Evolutionary conservation across 1,140 invertebrate genomes (phyloP), one percentile per base, ranked within the genome.

Genomic region (Penaeus japonicus): DNA sequence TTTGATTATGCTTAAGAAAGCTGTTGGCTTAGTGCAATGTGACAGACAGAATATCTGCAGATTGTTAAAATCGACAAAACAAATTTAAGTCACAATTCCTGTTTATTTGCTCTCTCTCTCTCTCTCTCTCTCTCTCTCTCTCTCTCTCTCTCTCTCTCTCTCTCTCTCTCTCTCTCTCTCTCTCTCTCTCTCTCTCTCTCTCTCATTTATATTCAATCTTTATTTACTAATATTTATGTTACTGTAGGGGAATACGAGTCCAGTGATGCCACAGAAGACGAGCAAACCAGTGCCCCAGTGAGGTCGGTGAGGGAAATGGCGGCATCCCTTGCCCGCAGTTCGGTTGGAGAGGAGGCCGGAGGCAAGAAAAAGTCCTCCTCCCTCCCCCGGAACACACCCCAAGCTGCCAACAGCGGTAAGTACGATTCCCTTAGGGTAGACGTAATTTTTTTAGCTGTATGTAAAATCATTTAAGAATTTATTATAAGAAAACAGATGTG

Each of bases 301-400:
- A 81, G 78, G 55, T 87, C 85, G n/a, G 85, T 87, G 32, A 81
- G 55, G 59, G 85, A 87, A 35, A 81, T 87, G 85, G 85, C 85
- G 4, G 85, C 85, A 35, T 81, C 78, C 22, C 85, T 87, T 15
- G 79, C 77, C 17, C 55, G 79, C 17, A 79, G 24, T 18, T 81
- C 77, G 17, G 85, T 62, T 24, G 59, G 27, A 30, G 85, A 75
- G 30, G 73, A 54, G 35, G 30, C 55, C n/a, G 39, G 22, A 62
- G 85, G 47, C n/a, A 54, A 79, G 77, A 79, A 35, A 79, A 70
- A 70, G 30, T 70, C 62, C 30, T 70, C 62, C 2, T 70, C 62
- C 2, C 62, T 70, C 15, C 62, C 62, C 5, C 62, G 62, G n/a
- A 70, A 70, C 62, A 70, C n/a, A n/a, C 62, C 62, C n/a, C n/a